phyloP scores from a whole-genome alignment of 2,888 invertebrate species.

The Chironomus tentans region DNA sequence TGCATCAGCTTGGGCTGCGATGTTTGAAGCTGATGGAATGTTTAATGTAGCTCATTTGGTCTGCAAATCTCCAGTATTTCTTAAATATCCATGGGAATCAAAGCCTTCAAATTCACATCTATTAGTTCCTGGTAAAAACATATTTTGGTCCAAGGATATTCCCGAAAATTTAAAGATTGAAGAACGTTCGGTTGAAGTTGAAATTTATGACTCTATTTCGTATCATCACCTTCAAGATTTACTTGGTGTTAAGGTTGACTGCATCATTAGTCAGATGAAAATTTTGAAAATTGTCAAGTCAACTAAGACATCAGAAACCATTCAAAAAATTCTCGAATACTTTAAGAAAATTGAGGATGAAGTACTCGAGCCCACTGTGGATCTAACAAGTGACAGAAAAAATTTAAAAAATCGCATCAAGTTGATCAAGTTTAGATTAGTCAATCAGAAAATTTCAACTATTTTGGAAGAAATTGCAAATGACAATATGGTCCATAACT shows the following conservation, averaged over 20 bases:
- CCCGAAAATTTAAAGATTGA: neutral
- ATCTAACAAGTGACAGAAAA: neutral
- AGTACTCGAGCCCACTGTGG: neutral
- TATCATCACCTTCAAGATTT: neutral
- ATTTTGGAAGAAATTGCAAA: neutral
- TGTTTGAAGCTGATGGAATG: neutral
- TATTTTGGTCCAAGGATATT: neutral
- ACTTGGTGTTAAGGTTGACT: neutral
- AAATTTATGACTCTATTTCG: neutral
- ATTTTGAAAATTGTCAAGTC: neutral
- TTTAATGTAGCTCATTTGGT: neutral
- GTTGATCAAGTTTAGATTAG: neutral
- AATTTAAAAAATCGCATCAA: neutral
- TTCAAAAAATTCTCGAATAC: neutral
- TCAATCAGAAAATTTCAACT: neutral
- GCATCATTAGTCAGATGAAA: neutral
- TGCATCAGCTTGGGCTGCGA: neutral
- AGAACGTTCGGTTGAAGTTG: neutral
- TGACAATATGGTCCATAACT: neutral
- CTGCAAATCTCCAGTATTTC: neutral
- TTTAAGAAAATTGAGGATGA: neutral
- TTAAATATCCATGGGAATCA: neutral
- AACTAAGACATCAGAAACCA: neutral
- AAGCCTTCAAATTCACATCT: neutral
- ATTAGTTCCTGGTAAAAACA: neutral